A percentile compares a stretch with the other conserved stretches of the same genome.
phyloP scores from a whole-genome alignment of 37 sponge, comb jelly and placozoan species.

The Corticium candelabrum region DNA sequence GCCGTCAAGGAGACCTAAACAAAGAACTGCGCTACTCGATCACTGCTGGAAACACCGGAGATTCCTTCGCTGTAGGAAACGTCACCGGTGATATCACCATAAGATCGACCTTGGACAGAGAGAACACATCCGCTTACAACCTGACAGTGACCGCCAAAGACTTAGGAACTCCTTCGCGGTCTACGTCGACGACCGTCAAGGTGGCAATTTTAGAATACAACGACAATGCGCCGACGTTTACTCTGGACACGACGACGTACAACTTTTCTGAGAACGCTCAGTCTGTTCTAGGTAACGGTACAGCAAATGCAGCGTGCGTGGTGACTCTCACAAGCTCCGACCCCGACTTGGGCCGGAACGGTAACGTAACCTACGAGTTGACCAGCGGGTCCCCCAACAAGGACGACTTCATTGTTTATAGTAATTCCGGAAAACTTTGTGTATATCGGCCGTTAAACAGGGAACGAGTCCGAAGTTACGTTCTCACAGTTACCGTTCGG shows the following conservation, averaged over 20 bases:
- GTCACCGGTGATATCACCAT: slow-evolving; percentile 37
- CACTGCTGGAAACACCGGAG: background rate
- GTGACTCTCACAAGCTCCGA: background rate
- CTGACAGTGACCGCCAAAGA: slow-evolving; percentile 23
- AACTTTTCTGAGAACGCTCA: background rate
- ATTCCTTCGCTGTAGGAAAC: background rate
- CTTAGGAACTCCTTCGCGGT: slow-evolving; percentile 17
- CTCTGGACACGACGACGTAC: slow-evolving; percentile 3
- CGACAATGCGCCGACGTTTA: slow-evolving; percentile 49
- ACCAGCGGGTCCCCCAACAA: background rate
- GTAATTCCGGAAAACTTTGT: background rate
- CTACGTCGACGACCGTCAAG: background rate
- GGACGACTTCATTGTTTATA: background rate
- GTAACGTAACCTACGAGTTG: background rate
- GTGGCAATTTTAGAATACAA: slow-evolving; percentile 30
- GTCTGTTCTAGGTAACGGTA: background rate
- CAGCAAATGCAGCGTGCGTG: background rate
- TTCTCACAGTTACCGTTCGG: background rate
- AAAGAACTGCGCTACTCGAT: background rate
- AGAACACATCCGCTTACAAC: slow-evolving; percentile 9
- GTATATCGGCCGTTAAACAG: background rate
- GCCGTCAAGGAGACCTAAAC: background rate
- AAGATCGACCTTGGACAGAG: slow-evolving; percentile 27
- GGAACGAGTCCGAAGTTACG: background rate
- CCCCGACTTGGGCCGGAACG: background rate